These are phyloP conservation scores for Aphaenogaster floridana DNA, from an alignment of 1,140 invertebrate genomes.

Conservation along the genomic window DNA sequence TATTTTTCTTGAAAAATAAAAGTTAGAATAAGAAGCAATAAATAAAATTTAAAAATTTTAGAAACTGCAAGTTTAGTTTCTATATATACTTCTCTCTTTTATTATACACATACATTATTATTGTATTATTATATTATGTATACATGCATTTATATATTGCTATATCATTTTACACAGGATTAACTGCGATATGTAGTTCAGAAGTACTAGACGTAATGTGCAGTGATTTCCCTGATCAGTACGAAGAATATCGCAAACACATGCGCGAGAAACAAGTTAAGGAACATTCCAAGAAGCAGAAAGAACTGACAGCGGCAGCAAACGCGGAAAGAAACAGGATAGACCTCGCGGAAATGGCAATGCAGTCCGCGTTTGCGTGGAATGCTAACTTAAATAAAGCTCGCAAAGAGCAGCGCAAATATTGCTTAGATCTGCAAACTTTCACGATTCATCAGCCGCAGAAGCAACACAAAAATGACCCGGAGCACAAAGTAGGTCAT, in stretches of 20 bases:
- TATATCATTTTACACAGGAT: constrained; percentile 86
- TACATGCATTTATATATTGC: neutral
- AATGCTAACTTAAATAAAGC: constrained; percentile 95
- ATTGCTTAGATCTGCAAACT: constrained; percentile 92
- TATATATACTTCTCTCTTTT: neutral
- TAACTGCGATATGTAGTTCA: constrained; percentile 96
- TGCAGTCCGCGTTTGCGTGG: constrained; percentile 95
- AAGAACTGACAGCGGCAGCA: constrained; percentile 87
- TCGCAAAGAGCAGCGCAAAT: constrained; percentile 90
- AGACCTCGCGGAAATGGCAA: constrained; percentile 94
- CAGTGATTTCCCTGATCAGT: constrained; percentile 97
- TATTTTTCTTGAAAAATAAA: neutral
- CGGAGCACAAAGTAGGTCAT: constrained; percentile 88
- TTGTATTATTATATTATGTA: neutral
- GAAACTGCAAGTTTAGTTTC: neutral
- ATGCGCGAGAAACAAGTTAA: constrained; percentile 93
- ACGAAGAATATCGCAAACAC: constrained; percentile 95
- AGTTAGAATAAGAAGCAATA: neutral
- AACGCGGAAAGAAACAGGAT: constrained; percentile 88
- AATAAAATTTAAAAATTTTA: neutral
- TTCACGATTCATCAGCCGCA: constrained; percentile 91
- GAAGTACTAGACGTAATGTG: constrained; percentile 98
- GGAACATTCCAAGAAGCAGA: constrained; percentile 91
- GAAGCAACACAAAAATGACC: constrained; percentile 86
- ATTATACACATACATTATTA: neutral